A percentile compares a stretch with the other conserved stretches of the same genome.
Evolutionary conservation across 2,888 invertebrate genomes (phyloP).

Genomic region (Macaria liturata): DNA sequence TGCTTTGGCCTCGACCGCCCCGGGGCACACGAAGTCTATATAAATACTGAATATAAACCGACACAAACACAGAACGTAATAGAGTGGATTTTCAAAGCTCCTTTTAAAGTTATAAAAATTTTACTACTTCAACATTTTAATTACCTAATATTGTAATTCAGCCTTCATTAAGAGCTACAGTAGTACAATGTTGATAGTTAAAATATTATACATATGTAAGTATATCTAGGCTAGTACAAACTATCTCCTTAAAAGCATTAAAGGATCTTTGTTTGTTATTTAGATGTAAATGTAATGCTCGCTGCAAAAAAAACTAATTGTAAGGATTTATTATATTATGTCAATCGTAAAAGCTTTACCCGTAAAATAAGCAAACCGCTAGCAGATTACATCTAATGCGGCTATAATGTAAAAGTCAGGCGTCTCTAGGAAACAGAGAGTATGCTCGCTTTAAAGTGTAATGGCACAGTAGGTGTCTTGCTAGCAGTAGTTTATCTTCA

Average conservation of each 20-base stretch:
- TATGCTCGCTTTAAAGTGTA: constrained; percentile 60
- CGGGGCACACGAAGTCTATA: constrained; percentile 11
- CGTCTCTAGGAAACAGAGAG: constrained; percentile 56
- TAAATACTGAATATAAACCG: too few relatives aligned
- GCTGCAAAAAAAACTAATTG: neutral
- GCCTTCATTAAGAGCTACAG: too few relatives aligned
- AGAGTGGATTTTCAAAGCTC: too few relatives aligned
- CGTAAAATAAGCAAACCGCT: constrained; percentile 24
- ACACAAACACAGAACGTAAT: too few relatives aligned
- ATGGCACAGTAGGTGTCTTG: constrained; percentile 36
- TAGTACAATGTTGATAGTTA: too few relatives aligned
- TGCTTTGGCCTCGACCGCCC: constrained; percentile 2
- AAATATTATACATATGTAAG: too few relatives aligned
- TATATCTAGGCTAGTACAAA: too few relatives aligned
- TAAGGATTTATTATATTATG: constrained; percentile 18
- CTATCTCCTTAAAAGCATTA: too few relatives aligned
- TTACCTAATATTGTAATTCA: too few relatives aligned
- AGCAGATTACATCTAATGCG: constrained; percentile 39
- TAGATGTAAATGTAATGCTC: constrained; percentile 19
- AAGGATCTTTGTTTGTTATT: constrained; percentile 3
- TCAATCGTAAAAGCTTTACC: constrained; percentile 17
- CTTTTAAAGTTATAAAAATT: too few relatives aligned
- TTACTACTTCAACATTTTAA: too few relatives aligned
- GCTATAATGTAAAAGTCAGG: constrained; percentile 47
- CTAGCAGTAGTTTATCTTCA: constrained; percentile 13